phyloP scores from a whole-genome alignment of 2,797 vertebrate genomes.

The Telmatherina bonti region DNA sequence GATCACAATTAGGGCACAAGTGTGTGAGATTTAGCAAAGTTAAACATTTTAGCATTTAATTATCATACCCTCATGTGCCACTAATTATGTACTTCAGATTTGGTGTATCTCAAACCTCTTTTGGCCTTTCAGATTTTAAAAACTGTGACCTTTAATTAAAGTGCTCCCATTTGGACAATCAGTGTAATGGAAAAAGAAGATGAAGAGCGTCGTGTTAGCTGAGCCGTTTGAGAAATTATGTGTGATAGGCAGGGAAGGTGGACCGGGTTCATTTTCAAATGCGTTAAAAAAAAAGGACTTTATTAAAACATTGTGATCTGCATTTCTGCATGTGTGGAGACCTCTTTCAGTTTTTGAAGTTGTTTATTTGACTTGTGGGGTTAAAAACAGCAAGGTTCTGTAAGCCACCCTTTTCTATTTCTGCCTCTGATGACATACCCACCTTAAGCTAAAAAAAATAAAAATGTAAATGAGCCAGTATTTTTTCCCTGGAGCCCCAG shows the following conservation, averaged over 20 bases:
- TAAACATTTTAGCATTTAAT: constrained; percentile 27
- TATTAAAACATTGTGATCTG: constrained; percentile 21
- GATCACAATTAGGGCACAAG: constrained; percentile 11
- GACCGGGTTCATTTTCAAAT: background rate
- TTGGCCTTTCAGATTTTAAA: constrained; percentile 27
- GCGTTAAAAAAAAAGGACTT: constrained; percentile 20
- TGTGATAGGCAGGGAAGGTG: constrained; percentile 16
- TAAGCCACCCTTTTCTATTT: constrained; percentile 39
- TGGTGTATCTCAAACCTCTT: constrained; percentile 23
- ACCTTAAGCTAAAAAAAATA: constrained; percentile 33
- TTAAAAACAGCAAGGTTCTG: constrained; percentile 9
- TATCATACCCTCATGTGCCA: background rate
- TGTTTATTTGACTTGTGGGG: constrained; percentile 36
- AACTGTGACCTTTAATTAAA: constrained; percentile 51
- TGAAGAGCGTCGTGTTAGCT: background rate
- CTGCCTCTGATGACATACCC: constrained; percentile 54
- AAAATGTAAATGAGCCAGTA: constrained; percentile 60
- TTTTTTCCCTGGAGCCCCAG: constrained; percentile 38
- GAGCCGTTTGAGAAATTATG: constrained; percentile 23
- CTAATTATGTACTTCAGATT: constrained; percentile 20
- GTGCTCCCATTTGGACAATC: constrained; percentile 16
- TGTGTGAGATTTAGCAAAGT: constrained; percentile 5
- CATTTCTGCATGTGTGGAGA: constrained; percentile 26
- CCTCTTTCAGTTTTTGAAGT: constrained; percentile 12
- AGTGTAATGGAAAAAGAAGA: constrained; percentile 18